These are phyloP conservation scores for Butorides virescens DNA, from an alignment of 2,113 vertebrate species.

Conservation along the genomic window DNA sequence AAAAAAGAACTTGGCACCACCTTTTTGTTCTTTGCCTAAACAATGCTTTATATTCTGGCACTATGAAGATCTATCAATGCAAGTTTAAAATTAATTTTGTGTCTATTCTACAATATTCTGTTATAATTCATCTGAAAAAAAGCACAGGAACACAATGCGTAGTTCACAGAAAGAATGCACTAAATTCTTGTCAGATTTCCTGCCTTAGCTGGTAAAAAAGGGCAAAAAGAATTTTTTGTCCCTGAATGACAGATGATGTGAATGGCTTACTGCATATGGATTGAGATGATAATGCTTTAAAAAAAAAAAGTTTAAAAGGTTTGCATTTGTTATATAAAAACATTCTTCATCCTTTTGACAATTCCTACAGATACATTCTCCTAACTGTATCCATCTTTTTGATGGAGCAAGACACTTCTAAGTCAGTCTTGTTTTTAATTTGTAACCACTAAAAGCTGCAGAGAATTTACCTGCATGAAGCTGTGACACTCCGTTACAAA, in stretches of 20 bases:
- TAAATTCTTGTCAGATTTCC: background rate
- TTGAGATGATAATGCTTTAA: background rate
- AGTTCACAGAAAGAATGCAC: background rate
- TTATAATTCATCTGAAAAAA: background rate
- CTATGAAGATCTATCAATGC: background rate
- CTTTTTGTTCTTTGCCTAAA: background rate
- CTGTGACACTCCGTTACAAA: constrained; percentile 89
- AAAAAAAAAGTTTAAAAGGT: background rate
- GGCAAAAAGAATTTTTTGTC: background rate
- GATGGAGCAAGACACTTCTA: background rate
- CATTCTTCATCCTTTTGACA: background rate
- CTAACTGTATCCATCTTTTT: background rate
- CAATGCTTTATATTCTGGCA: background rate
- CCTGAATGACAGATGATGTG: background rate
- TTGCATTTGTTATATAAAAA: background rate
- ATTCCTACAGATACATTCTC: background rate
- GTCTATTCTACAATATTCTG: background rate
- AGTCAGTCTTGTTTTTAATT: background rate
- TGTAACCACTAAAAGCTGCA: background rate
- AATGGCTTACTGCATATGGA: background rate
- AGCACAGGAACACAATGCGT: background rate
- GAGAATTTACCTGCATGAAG: constrained; percentile 86
- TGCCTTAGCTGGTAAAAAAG: background rate
- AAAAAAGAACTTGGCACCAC: background rate
- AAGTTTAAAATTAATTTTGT: background rate